Conservation (phyloP, 2,797 vertebrate species). For the Varecia variegata region DNA sequence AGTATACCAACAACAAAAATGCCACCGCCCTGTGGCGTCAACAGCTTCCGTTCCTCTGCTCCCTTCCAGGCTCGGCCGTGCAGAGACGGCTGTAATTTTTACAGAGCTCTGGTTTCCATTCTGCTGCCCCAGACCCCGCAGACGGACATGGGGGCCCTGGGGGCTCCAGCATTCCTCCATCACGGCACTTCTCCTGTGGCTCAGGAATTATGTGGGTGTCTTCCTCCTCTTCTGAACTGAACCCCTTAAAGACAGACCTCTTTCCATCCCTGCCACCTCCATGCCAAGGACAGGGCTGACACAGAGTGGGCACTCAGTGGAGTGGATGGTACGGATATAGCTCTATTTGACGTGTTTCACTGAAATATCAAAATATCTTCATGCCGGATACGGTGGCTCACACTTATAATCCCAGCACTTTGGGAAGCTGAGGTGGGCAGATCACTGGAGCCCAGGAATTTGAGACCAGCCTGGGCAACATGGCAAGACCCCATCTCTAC, state of each 20-base stretch:
- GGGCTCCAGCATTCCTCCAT: background rate
- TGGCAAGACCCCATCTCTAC: background rate
- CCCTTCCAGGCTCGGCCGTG: conserved; percentile 41
- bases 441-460: background rate
- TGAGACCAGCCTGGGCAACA: background rate
- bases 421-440: background rate
- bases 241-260: background rate
- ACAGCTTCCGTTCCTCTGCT: background rate
- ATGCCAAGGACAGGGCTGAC: background rate
- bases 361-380: background rate
- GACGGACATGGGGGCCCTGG: background rate
- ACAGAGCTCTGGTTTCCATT: background rate
- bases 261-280: background rate
- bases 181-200: fast-evolving
- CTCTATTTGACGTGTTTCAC: background rate
- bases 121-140: background rate
- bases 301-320: background rate
- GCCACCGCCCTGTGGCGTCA: conserved; percentile 50
- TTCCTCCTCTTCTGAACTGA: background rate
- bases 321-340: background rate
- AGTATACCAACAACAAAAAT: conserved; percentile 58
- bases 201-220: background rate
- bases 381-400: background rate
- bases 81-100: background rate
- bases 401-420: background rate